These are phyloP conservation scores for Actinia tenebrosa DNA, from an alignment of 64 coral and sea anemone genomes.

Conservation along the genomic window DNA sequence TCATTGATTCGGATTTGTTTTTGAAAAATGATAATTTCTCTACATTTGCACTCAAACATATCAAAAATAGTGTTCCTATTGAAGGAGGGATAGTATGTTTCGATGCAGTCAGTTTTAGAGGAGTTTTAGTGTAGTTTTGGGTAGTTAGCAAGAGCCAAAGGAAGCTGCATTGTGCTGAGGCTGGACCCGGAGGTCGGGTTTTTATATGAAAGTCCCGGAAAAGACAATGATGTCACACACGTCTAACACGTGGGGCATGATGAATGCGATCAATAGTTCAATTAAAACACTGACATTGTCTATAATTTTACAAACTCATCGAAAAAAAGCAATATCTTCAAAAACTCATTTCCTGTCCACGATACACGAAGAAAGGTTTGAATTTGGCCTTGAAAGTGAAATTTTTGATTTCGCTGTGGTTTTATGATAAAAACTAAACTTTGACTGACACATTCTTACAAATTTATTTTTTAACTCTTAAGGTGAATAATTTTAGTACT, in stretches of 20 bases:
- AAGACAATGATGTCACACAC: slow-evolving; percentile 12
- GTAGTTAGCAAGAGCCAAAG: neutral
- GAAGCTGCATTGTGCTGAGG: neutral
- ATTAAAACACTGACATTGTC: neutral
- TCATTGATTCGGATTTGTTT: neutral
- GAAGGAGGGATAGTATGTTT: neutral
- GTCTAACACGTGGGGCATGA: neutral
- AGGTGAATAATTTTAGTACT: neutral
- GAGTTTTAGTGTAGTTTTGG: neutral
- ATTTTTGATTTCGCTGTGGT: neutral
- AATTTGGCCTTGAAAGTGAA: neutral
- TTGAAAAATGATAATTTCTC: neutral
- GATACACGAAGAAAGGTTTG: neutral
- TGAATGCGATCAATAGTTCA: neutral
- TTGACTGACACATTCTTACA: neutral
- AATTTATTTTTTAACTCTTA: neutral
- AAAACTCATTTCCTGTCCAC: neutral
- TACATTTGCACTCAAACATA: neutral
- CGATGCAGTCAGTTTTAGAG: neutral
- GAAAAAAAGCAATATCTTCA: neutral
- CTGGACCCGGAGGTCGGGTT: neutral
- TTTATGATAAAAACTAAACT: neutral
- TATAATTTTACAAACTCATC: neutral
- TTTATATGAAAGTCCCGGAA: neutral
- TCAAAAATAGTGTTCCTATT: neutral